These are phyloP conservation scores for Cyclophora albipunctata DNA, from an alignment of 2,888 invertebrate species.

Conservation along the genomic window DNA sequence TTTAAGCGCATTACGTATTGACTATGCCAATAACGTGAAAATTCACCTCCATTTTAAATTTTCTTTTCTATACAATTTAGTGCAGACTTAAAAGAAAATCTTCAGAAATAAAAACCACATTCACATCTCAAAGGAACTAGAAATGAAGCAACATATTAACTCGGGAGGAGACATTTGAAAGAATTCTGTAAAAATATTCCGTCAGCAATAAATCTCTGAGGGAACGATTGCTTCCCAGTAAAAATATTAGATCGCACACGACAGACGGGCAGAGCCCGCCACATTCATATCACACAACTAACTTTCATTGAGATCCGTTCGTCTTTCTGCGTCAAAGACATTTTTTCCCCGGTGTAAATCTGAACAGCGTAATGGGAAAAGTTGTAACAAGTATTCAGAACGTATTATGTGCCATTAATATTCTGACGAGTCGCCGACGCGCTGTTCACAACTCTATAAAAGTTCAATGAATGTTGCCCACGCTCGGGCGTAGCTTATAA, in stretches of 20 bases:
- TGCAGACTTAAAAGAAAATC: too few species aligned
- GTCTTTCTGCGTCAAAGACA: conserved; percentile 46
- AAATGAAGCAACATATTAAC: too few species aligned
- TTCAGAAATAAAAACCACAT: too few species aligned
- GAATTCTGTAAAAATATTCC: neutral
- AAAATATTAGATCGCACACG: conserved; percentile 22
- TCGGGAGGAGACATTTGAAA: too few species aligned
- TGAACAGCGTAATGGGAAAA: conserved; percentile 68
- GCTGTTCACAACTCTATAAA: conserved; percentile 46
- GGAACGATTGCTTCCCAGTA: conserved; percentile 16
- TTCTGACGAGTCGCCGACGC: conserved; percentile 58
- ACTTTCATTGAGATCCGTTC: conserved; percentile 52
- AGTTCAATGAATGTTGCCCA: conserved; percentile 52
- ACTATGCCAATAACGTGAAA: conserved; percentile 15
- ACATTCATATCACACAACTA: conserved; percentile 36
- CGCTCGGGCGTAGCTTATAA: conserved; percentile 30
- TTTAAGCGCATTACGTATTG: conserved; percentile 39
- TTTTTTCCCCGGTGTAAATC: conserved; percentile 61
- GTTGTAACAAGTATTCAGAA: conserved; percentile 72
- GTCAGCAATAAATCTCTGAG: conserved; percentile 15
- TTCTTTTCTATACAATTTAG: too few species aligned
- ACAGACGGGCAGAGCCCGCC: conserved; percentile 17
- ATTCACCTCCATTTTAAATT: neutral
- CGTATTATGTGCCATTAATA: conserved; percentile 70
- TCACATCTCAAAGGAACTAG: too few species aligned